These are phyloP conservation scores for Phytoseiulus persimilis DNA, from an alignment of 2,888 invertebrate species.

Conservation along the genomic window DNA sequence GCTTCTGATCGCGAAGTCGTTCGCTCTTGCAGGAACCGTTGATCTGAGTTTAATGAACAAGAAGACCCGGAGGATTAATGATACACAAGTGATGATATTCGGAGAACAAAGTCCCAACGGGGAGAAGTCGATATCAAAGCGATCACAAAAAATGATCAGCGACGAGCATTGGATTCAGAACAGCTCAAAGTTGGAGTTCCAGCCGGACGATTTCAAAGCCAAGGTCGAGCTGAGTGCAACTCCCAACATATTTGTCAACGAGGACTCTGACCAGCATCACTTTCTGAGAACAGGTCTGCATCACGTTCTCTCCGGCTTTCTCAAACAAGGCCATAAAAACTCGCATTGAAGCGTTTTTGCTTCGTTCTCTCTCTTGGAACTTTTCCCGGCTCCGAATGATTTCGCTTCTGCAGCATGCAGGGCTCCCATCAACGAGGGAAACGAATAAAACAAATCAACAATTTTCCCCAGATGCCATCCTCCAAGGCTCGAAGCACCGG, in stretches of 20 bases:
- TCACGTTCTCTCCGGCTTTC: background rate
- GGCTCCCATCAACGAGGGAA: background rate
- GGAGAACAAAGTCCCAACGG: background rate
- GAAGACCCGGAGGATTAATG: background rate
- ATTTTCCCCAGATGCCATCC: background rate
- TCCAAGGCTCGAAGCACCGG: background rate
- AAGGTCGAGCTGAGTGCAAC: background rate
- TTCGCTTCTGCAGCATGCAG: background rate
- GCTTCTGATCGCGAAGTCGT: background rate
- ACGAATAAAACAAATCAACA: background rate
- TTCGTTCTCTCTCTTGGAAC: background rate
- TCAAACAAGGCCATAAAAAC: background rate
- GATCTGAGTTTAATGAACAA: background rate
- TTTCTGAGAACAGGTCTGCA: background rate
- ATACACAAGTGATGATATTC: constrained; percentile 5
- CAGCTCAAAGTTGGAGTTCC: constrained; percentile 25
- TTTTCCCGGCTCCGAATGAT: background rate
- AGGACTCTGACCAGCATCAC: background rate
- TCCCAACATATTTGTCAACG: background rate
- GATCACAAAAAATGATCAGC: background rate
- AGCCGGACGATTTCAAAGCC: background rate
- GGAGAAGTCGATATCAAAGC: background rate
- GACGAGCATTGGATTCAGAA: constrained; percentile 30
- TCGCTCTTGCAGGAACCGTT: background rate
- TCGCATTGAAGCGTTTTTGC: background rate